Percentiles rank a stretch among this genome's conserved stretches.
phyloP scores from a whole-genome alignment of 1,140 invertebrate species.

The Cepaea nemoralis region DNA sequence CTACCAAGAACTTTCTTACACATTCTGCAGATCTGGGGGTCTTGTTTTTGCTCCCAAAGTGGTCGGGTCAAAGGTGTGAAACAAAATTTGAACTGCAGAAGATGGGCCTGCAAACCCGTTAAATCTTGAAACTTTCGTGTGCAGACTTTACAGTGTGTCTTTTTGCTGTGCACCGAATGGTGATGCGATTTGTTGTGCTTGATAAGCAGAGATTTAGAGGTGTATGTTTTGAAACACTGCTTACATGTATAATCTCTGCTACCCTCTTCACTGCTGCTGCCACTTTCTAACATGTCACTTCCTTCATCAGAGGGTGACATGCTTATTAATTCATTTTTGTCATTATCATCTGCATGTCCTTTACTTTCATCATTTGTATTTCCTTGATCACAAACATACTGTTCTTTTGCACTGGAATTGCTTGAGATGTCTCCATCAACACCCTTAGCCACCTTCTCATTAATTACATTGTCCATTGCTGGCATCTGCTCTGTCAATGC shows the following conservation, averaged over 20 bases:
- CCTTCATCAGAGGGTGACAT: not conserved
- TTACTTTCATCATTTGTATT: too few species aligned
- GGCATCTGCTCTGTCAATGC: not conserved
- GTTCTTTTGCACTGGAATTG: not conserved
- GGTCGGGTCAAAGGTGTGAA: slow-evolving; percentile 17
- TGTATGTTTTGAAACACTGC: not conserved
- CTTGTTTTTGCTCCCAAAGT: slow-evolving; percentile 3
- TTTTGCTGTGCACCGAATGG: not conserved
- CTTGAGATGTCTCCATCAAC: too few species aligned
- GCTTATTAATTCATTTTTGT: too few species aligned
- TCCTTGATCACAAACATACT: not conserved
- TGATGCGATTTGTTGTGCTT: slow-evolving; percentile 8
- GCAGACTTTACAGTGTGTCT: slow-evolving; percentile 12
- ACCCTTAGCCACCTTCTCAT: too few species aligned
- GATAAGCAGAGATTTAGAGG: not conserved
- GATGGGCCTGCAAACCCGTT: slow-evolving; percentile 19
- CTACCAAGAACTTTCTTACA: not conserved
- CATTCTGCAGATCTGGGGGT: not conserved
- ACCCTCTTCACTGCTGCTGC: not conserved
- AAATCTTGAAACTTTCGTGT: not conserved
- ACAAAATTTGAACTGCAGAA: slow-evolving; percentile 8
- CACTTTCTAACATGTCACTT: not conserved
- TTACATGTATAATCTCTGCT: slow-evolving; percentile 22
- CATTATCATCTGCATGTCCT: too few species aligned
- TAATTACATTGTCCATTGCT: not conserved